Evolutionary conservation across 1,140 invertebrate species (phyloP).

Genomic region (Coptotermes formosanus): DNA sequence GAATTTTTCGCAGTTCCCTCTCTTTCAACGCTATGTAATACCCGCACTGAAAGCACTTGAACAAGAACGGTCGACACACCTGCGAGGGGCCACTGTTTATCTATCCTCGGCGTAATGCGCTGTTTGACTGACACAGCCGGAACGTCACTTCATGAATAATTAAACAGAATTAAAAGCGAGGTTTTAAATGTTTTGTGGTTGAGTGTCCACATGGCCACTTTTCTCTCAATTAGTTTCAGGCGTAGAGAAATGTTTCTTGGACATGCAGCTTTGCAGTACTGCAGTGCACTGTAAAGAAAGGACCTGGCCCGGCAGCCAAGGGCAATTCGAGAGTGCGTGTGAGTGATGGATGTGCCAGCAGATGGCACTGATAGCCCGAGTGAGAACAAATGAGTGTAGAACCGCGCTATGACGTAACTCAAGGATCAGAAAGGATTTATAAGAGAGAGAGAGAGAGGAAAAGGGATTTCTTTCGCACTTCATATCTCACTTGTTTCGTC

Average conservation of each 20-base stretch:
- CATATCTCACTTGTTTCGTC: constrained; percentile 9
- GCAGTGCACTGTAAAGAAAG: neutral
- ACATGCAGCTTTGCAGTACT: neutral
- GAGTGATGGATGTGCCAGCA: constrained; percentile 29
- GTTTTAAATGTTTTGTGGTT: too few species aligned
- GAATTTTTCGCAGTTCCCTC: too few species aligned
- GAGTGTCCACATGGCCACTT: too few species aligned
- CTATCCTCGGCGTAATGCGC: too few species aligned
- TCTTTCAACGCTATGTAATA: too few species aligned
- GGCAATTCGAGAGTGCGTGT: constrained; percentile 15
- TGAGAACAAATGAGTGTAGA: constrained; percentile 22
- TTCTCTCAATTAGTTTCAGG: too few species aligned
- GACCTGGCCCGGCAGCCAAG: neutral
- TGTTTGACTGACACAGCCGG: too few species aligned
- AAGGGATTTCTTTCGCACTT: constrained; percentile 4
- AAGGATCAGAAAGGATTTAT: constrained; percentile 10
- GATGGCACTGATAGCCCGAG: constrained; percentile 28
- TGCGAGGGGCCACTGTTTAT: too few species aligned
- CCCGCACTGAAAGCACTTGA: too few species aligned
- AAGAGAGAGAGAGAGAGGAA: neutral
- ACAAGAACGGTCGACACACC: too few species aligned
- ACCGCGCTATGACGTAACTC: constrained; percentile 4
- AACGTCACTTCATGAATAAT: too few species aligned
- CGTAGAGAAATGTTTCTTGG: neutral
- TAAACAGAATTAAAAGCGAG: too few species aligned